phyloP scores from a whole-genome alignment of 1,140 invertebrate genomes.

The Mesaphorura yosii region DNA sequence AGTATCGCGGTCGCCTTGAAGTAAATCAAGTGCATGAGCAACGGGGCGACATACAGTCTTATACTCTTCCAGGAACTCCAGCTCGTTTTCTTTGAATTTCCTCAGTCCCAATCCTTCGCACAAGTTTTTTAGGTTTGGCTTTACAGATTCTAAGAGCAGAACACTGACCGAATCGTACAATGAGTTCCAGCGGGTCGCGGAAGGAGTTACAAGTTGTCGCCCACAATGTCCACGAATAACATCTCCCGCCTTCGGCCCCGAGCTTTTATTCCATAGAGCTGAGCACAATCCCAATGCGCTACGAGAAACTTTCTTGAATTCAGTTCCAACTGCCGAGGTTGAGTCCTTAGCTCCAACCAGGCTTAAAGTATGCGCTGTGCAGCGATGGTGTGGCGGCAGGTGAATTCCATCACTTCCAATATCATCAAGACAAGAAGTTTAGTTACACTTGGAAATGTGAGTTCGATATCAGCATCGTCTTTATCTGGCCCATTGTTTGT shows the following conservation, averaged over 20 bases:
- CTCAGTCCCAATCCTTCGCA: not conserved
- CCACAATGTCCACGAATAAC: constrained; percentile 1
- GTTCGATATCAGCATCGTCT: not conserved
- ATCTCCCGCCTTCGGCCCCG: constrained; percentile 3
- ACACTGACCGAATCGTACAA: constrained; percentile 9
- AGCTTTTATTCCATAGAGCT: not conserved
- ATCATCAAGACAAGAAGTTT: not conserved
- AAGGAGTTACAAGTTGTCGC: not conserved
- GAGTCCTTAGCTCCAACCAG: not conserved
- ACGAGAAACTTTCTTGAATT: not conserved
- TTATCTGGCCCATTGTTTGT: not conserved
- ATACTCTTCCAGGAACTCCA: constrained; percentile 15
- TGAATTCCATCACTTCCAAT: not conserved
- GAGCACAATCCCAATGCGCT: not conserved
- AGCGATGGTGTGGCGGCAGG: constrained; percentile 9
- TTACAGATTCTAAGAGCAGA: not conserved
- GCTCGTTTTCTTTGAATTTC: not conserved
- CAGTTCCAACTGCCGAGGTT: not conserved
- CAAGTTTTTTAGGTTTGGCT: not conserved
- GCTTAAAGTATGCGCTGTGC: not conserved
- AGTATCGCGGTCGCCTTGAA: constrained; percentile 6
- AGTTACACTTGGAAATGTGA: not conserved
- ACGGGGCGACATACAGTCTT: not conserved
- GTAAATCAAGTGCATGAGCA: not conserved
- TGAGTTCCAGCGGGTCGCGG: constrained; percentile 4